Evolutionary conservation across 2,888 invertebrate species (phyloP).

Genomic region (Mayetiola destructor): DNA sequence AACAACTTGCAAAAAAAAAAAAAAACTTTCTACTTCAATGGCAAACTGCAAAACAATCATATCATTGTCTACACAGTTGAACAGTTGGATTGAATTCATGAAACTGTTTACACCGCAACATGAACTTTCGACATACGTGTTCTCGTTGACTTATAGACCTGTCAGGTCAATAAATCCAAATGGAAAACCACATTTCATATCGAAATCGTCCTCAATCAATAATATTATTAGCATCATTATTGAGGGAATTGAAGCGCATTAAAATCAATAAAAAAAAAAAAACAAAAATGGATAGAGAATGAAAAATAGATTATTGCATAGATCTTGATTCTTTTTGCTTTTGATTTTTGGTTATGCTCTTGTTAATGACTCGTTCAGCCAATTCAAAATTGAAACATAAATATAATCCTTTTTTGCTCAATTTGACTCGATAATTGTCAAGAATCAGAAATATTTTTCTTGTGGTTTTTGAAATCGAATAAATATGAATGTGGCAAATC

Average conservation of each 20-base stretch:
- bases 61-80: too few relatives aligned
- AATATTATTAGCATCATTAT: background rate
- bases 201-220: background rate
- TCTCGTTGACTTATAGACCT: background rate
- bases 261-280: background rate
- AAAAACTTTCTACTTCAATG: too few relatives aligned
- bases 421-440: background rate
- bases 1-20: too few relatives aligned
- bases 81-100: too few relatives aligned
- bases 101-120: conserved; percentile 7
- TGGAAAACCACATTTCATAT: too few relatives aligned
- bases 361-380: background rate
- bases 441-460: conserved; percentile 1
- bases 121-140: background rate
- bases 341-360: background rate
- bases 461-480: conserved; percentile 2
- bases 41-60: too few relatives aligned
- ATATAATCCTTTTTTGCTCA: conserved; percentile 1
- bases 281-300: background rate
- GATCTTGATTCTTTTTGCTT: background rate
- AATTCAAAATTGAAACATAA: background rate
- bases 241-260: background rate
- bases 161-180: too few relatives aligned
- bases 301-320: background rate
- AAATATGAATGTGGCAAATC: conserved; percentile 3